Conservation (phyloP, 2,797 vertebrate genomes). For the Pseudopleuronectes americanus region DNA sequence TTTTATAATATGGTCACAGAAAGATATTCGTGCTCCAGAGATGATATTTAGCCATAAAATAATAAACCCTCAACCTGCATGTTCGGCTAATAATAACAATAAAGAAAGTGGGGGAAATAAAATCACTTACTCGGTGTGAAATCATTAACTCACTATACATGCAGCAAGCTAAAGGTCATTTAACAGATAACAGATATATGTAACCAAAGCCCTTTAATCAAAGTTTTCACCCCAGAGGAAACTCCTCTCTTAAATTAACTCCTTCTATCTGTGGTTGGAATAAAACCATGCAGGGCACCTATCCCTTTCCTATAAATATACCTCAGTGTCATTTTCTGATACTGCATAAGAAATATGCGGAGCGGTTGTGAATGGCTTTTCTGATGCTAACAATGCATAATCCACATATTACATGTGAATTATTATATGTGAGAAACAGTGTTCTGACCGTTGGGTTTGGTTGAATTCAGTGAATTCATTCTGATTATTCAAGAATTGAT, state of each 20-base stretch:
- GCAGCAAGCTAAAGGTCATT: slow-evolving; percentile 12
- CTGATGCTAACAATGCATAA: slow-evolving; percentile 18
- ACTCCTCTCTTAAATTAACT: slow-evolving; percentile 6
- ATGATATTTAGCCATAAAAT: background rate
- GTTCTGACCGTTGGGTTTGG: slow-evolving; percentile 34
- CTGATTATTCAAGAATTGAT: slow-evolving; percentile 43
- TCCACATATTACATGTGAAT: background rate
- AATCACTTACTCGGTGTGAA: slow-evolving; percentile 8
- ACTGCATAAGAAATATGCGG: slow-evolving; percentile 9
- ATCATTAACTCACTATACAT: slow-evolving; percentile 20
- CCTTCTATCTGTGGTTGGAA: slow-evolving; percentile 18
- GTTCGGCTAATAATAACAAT: slow-evolving; percentile 5
- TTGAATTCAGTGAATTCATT: slow-evolving; percentile 43
- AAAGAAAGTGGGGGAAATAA: background rate
- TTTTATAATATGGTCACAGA: background rate
- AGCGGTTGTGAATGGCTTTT: slow-evolving; percentile 30
- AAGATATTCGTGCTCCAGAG: background rate
- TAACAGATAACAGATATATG: slow-evolving; percentile 7
- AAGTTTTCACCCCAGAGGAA: background rate
- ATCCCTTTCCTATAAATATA: background rate
- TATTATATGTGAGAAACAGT: background rate
- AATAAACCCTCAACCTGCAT: slow-evolving; percentile 16
- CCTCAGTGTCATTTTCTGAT: slow-evolving; percentile 1
- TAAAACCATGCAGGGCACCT: slow-evolving; percentile 20
- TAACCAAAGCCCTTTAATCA: background rate